Base-by-base conservation (phyloP, 2,797 vertebrate genomes). In the Pitangus sulphuratus region DNA sequence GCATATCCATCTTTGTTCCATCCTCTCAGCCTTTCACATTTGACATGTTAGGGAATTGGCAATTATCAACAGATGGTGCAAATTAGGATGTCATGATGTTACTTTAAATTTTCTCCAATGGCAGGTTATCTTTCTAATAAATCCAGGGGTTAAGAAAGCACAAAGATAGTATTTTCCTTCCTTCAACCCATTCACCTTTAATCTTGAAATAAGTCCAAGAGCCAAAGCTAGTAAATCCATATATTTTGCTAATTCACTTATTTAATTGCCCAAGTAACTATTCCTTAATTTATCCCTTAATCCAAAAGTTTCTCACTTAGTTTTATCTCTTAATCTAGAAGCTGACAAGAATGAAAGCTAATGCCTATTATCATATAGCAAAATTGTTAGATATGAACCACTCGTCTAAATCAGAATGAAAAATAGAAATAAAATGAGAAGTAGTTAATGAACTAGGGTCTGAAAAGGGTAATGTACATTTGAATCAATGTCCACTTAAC, bases 141-240 rank as follows among this genome's bases (percentile, higher is more conserved):
- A 91, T 89, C 60, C 61, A 91, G n/a, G 79, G 94, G 92, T 95
- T 96, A 94, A 85, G 64, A 95, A 92, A 96, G 92, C 87, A 92
- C 14, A 77, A 87, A 95, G 81, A 80, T 89, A 87, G 35, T 95
- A 94, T 93, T 94, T 93, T 84, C 56, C 28, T 92, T 96, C 61
- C 57, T 87, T 93, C 87, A 65, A 90, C 76, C 84, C 15, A 6
- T 78, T 92, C 87, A 87, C 84, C 60, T 93, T 84, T 91, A 78
- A 42, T 90, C 42, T 58, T 88, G 44, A 92, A 94, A 47, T 75
- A 71, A 80, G 33, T 44, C 39, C 37, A 78, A 72, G 33, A 85
- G 89, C 20, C 20, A 87, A 94, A 90, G 31, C 17, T 57, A 60
- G 39, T 54, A 87, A 93, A 84, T 84, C 42, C n/a, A 83, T 9